Percentiles rank a stretch among this genome's conserved stretches.
Conservation (phyloP, 2,113 vertebrate genomes). For the Eulacestoma nigropectus region DNA sequence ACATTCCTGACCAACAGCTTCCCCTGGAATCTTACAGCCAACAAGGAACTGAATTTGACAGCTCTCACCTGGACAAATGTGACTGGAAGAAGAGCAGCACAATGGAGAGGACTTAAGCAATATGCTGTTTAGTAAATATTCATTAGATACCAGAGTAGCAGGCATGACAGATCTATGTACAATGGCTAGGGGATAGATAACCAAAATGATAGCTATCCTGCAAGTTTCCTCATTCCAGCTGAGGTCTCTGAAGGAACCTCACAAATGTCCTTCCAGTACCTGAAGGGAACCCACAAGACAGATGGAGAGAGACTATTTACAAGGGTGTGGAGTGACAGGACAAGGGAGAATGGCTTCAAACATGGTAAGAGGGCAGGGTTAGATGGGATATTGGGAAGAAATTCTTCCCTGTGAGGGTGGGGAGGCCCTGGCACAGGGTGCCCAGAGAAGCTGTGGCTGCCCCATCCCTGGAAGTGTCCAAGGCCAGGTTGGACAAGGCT, state of each 20-base stretch:
- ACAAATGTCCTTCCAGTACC: background rate
- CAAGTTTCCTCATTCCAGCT: background rate
- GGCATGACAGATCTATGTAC: background rate
- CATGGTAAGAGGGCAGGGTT: background rate
- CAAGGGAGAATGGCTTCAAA: background rate
- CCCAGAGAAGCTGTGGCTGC: background rate
- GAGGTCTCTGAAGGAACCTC: background rate
- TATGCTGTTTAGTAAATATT: background rate
- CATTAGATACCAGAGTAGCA: background rate
- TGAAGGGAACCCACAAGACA: background rate
- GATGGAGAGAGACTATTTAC: background rate
- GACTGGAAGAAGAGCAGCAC: background rate
- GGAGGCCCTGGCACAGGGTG: background rate
- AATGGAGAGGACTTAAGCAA: background rate
- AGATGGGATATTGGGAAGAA: background rate
- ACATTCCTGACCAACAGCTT: background rate
- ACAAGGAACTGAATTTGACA: background rate
- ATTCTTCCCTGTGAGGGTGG: background rate
- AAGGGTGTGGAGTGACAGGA: background rate
- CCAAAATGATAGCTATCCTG: too few relatives aligned
- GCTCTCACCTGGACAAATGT: background rate
- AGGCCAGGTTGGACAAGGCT: fast-evolving
- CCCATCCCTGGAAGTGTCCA: background rate
- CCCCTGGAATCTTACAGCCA: background rate
- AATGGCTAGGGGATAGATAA: background rate